Base-by-base conservation (phyloP, 2,888 invertebrate genomes). In the Ectropis crepuscularia region DNA sequence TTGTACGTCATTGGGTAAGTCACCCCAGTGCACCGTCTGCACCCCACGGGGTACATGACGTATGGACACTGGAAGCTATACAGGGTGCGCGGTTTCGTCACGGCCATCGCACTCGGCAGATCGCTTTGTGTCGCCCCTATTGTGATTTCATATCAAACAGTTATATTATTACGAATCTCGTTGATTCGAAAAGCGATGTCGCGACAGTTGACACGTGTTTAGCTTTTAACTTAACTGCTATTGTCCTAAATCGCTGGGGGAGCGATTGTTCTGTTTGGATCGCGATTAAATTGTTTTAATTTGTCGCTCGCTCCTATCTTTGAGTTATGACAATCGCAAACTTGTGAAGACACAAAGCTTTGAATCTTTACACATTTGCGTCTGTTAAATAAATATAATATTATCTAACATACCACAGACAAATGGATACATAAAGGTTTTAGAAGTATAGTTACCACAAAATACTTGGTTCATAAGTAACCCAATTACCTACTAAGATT, bases 151-250 rank as follows among this genome's bases (percentile, higher is more conserved):
- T 88, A 87, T 88, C 83, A 81, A 85, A 87, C 83, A 77, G 80
- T 86, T 88, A 86, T 87, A 85, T 87, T 88, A 85, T 88, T 85
- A 82, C 84, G 75, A 81, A 76, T 87, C 81, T 80, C 85, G 80
- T 88, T 85, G 78, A 83, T 80, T 85, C 80, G 81, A 82, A 82
- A 87, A 79, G 83, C 81, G 79, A 87, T 86, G 90, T 88, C 85
- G 81, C 80, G 80, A 81, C 79, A 81, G 83, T 88, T 89, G 92
- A 91, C 92, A 89, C 91, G 90, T 90, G 91, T 89, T 91, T 89
- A 88, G 88, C 81, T 85, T 86, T 81, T 85, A 84, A 88, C 86
- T 89, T 87, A 86, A 87, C 80, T 83, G 78, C 86, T 75, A 82
- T 90, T 90, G 90, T 91, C 78, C 75, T 71, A 68, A 78, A 81